phyloP scores from a whole-genome alignment of 2,797 vertebrate genomes.

The Intellagama lesueurii region DNA sequence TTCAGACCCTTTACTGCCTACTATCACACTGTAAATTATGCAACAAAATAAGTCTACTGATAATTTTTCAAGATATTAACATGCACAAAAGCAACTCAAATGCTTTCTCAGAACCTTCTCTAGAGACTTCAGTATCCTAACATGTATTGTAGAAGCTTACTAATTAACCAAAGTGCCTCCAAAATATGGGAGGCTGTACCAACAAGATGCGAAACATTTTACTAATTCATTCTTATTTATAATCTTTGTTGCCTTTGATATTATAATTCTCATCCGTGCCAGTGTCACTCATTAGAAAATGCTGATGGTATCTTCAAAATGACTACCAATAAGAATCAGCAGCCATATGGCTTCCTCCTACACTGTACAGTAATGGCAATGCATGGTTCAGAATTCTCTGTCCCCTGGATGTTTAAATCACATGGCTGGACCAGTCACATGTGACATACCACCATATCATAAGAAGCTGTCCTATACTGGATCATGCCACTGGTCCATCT shows the following conservation, averaged over 20 bases:
- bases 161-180: conserved; percentile 23
- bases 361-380: not conserved
- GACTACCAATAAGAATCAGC: not conserved
- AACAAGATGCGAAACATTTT: not conserved
- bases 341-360: not conserved
- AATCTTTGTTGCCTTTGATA: conserved; percentile 10
- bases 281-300: not conserved
- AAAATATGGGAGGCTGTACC: conserved; percentile 2
- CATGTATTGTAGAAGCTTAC: not conserved
- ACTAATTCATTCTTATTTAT: conserved; percentile 2
- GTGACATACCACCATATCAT: not conserved
- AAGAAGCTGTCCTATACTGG: too few species aligned
- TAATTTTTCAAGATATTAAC: conserved; percentile 15
- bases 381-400: not conserved
- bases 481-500: too few species aligned
- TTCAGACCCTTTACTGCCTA: not conserved
- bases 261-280: not conserved
- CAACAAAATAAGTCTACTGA: conserved; percentile 3
- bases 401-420: not conserved
- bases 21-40: conserved; percentile 6
- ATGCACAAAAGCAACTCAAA: conserved; percentile 10
- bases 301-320: not conserved
- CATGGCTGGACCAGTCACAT: not conserved
- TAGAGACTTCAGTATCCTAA: conserved; percentile 1
- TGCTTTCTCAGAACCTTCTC: not conserved